Evolutionary conservation across 2,888 invertebrate species (phyloP), one percentile per base, ranked within the genome.

Genomic region (Caenorhabditis panamensis): DNA sequence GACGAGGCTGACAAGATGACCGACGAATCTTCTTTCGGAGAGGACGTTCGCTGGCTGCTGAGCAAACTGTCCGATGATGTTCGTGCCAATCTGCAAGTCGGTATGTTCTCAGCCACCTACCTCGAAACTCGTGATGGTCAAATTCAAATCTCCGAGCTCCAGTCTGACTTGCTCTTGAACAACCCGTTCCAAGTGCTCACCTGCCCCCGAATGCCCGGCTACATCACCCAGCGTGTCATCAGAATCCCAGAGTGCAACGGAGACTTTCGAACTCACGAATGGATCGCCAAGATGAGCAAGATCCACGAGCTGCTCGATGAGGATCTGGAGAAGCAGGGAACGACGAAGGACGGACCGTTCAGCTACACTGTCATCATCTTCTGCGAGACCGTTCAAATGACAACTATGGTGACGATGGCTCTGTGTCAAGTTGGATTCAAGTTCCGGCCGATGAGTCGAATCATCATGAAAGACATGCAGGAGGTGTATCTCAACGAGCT

Each of bases 1-100:
- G 84, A 84, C 47, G 84, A 84, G 72, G 81, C 82, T 6, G 84
- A 84, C 41, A 79, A 77, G 56, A 84, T 84, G 84, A 58, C 69
- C 6, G 75, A 69, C n/a, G 41, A 28, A 0, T n/a, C 37, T 1
- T 68, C 64, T 8, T 84, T 84, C 51, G 82, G 77, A 31, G 20
- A 36, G 4, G 73, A 82, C 2, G 66, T 83, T 4, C n/a, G 44
- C 9, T 31, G 56, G 54, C n/a, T 84, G 16, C 54, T 61, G n/a
- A 68, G 68, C 1, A 13, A 53, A 5, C 13, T 77, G 5, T 9
- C 44, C 1, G 61, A 67, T 9, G 68, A 66, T 1, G 62, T 67
- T 1, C n/a, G 22, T 5, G n/a, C 37, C 1, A 36, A 63, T 16
- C 51, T 81, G 0, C 76, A 76, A 54, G 2, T 24, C n/a, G 37